Evolutionary conservation across 2,113 vertebrate genomes (phyloP).

Genomic region (Mormyrus iriodes): DNA sequence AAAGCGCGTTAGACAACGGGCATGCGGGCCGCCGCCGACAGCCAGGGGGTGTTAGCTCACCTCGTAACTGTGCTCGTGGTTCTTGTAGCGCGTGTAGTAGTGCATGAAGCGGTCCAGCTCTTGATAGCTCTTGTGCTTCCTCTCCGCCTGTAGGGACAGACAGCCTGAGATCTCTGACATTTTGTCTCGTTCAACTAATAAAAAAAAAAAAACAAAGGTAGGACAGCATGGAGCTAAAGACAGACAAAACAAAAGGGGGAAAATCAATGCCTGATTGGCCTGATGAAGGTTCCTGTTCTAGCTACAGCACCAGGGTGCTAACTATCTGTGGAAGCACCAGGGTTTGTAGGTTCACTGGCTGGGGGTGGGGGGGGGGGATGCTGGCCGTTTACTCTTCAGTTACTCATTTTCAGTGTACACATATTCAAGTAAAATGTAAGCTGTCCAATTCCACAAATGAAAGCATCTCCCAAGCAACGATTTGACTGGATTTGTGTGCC

Average conservation of each 20-base stretch:
- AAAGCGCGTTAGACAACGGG: neutral
- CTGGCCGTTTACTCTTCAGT: neutral
- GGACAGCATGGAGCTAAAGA: neutral
- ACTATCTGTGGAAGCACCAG: neutral
- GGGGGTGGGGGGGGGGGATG: neutral
- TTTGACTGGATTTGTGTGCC: neutral
- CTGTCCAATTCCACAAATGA: neutral
- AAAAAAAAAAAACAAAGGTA: neutral
- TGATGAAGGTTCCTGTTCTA: neutral
- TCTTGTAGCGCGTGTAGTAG: conserved; percentile 97
- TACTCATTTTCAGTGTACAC: neutral
- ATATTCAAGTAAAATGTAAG: neutral
- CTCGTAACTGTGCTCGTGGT: conserved; percentile 97
- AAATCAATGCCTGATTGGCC: neutral
- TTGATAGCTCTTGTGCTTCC: conserved; percentile 95
- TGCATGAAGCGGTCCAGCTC: conserved; percentile 99
- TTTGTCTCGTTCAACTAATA: neutral
- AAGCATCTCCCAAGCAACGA: neutral
- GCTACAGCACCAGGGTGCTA: neutral
- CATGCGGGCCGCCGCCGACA: neutral
- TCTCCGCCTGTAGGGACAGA: conserved; percentile 75
- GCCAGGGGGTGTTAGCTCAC: conserved; percentile 51
- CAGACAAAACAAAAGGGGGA: neutral
- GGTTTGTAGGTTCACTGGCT: neutral
- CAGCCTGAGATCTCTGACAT: neutral